phyloP scores from a whole-genome alignment of 2,888 invertebrate species.

The Cepaea hortensis region DNA sequence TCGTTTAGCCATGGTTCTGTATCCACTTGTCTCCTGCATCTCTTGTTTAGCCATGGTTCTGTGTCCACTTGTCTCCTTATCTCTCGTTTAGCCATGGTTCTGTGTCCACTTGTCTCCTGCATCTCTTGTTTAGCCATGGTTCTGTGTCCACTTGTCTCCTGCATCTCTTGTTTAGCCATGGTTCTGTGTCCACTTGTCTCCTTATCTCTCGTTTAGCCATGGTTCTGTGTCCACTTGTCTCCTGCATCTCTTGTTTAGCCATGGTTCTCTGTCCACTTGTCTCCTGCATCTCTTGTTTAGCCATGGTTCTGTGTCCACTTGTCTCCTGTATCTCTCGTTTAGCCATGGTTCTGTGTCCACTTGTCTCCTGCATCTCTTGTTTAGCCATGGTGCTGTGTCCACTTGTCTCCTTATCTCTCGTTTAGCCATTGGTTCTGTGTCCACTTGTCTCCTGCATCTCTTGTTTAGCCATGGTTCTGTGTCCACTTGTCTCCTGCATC shows the following conservation, averaged over 20 bases:
- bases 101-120: not conserved
- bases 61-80: not conserved
- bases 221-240: too few relatives aligned
- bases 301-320: not conserved
- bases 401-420: not conserved
- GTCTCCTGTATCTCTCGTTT: not conserved
- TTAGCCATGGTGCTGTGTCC: too few relatives aligned
- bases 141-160: not conserved
- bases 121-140: not conserved
- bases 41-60: not conserved
- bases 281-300: not conserved
- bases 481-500: not conserved
- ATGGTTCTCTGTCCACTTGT: not conserved
- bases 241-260: too few relatives aligned
- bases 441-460: too few relatives aligned
- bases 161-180: not conserved
- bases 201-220: not conserved
- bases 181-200: not conserved
- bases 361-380: not conserved
- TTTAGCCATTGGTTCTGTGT: not conserved
- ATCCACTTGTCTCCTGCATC: too few relatives aligned
- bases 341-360: not conserved
- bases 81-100: too few relatives aligned
- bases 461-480: not conserved
- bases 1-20: not conserved